Evolutionary conservation across 1,140 invertebrate genomes (phyloP), one percentile per base, ranked within the genome.

Genomic region (Dermatophagoides farinae): DNA sequence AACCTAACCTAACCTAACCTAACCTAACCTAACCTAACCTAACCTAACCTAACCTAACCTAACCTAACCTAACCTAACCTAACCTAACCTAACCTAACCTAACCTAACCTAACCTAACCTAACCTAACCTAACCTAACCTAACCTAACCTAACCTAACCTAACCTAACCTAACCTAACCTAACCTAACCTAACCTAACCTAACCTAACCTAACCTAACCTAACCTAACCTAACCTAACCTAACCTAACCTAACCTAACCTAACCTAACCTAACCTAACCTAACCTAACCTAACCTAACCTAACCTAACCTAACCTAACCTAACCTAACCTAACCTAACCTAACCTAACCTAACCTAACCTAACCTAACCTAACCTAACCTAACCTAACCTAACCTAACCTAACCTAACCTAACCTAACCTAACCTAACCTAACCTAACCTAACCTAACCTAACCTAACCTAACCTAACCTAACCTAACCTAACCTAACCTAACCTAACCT

Each of bases 81-180:
- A 65, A 62, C 63, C 63, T 62, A 65, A 49, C 62, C 62, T 62
- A 66, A 61, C 66, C 64, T 67, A 64, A 67, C 66, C 63, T 68
- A 68, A 67, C 67, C 65, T 70, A 66, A 65, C 62, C 59, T 69
- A 67, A 65, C 67, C 63, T 67, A 70, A 65, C 67, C 61, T 67
- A 69, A 67, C 68, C 67, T 66, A 68, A 66, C 67, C 65, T 68
- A 71, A 65, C 70, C 66, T 68, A 69, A 68, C 65, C 61, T 67
- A 68, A 64, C 68, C 66, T 69, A 68, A 67, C 66, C 60, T 63
- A 65, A 58, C 62, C 61, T 66, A 66, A 64, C 64, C 61, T 66
- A 66, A 51, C 65, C 66, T 65, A 66, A 61, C 54, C 63, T 63
- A 61, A 61, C 57, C 64, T 1, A 64, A 49, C 61, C 40, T 64